A percentile compares a stretch with the other conserved stretches of the same genome.
These are phyloP conservation scores for Lytechinus variegatus DNA, from an alignment of 35 echinoderm and acorn worm species.

Conservation along the genomic window DNA sequence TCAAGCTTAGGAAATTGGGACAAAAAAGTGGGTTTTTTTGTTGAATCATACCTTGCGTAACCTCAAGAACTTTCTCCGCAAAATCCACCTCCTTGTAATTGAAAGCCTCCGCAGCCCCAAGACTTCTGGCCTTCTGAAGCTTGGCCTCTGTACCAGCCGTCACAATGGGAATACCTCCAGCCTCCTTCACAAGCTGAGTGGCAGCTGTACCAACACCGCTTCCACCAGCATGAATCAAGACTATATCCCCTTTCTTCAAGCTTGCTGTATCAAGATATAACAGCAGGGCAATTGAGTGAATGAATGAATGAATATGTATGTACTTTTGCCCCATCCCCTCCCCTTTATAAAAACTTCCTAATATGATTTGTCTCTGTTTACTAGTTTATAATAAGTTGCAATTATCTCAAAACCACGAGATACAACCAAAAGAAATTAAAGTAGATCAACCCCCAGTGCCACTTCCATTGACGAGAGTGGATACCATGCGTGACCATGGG, in stretches of 20 bases:
- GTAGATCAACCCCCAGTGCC: too few relatives aligned
- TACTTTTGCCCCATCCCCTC: too few relatives aligned
- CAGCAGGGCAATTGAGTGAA: background rate
- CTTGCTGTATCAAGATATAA: slow-evolving; percentile 30
- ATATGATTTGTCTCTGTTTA: too few relatives aligned
- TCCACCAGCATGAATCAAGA: slow-evolving; percentile 86
- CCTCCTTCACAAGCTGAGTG: slow-evolving; percentile 70
- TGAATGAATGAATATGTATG: too few relatives aligned
- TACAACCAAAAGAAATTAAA: too few relatives aligned
- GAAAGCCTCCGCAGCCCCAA: slow-evolving; percentile 83
- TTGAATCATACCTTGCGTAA: slow-evolving; percentile 76
- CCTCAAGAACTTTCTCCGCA: slow-evolving; percentile 63
- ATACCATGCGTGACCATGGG: too few relatives aligned
- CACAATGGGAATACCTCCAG: slow-evolving; percentile 81
- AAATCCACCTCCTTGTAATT: slow-evolving; percentile 92
- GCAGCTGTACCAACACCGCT: slow-evolving; percentile 92
- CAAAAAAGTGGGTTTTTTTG: background rate
- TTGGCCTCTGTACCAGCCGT: slow-evolving; percentile 83
- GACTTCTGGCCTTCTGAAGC: slow-evolving; percentile 58
- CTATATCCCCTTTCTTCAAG: slow-evolving; percentile 65
- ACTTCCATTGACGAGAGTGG: too few relatives aligned
- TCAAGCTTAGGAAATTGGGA: too few relatives aligned
- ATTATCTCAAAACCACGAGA: too few relatives aligned
- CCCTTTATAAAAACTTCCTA: too few relatives aligned
- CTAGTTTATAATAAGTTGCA: too few relatives aligned